Evolutionary conservation across 2,888 invertebrate species (phyloP), one percentile per base, ranked within the genome.

Genomic region (Trichacis sp.): DNA sequence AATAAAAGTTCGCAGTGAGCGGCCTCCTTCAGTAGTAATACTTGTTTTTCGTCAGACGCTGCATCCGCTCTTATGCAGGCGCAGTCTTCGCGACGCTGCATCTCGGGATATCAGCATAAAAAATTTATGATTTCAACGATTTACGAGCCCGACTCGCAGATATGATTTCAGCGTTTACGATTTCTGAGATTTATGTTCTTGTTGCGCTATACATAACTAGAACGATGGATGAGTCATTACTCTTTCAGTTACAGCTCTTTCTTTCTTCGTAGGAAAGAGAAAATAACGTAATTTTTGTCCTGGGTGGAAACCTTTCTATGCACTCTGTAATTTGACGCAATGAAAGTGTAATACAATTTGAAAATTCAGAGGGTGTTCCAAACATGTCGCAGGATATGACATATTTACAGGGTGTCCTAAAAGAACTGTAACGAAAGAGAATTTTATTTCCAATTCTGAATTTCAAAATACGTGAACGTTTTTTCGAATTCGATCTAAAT

Each of bases 131-230:
- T 66, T 64, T 64, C 62, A 61, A 60, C 63, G 70, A 73, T 71
- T 73, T 71, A 71, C 64, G 66, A 57, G 57, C 40, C 47, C 45
- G 49, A 68, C 62, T 65, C 51, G 54, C 60, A 64, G 70, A 71
- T 73, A 71, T 70, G 70, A 71, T 73, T 71, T 71, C 63, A 68
- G 64, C 68, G 68, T 70, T 73, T 73, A 73, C 69, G 70, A 73
- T 70, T 70, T 69, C 55, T 55, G 58, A 64, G 67, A 71, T 73
- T 73, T 73, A 70, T 70, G 69, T 49, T 42, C 40, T 11, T 12
- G 53, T 57, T 50, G 20, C 30, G 18, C 56, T 36, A 49, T 54
- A 63, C 57, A 59, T 67, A 57, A 60, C 43, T 40, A 38, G 50
- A 65, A 66, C 49, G 51, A 66, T 55, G 52, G 49, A 49, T 47